Base-by-base conservation (phyloP, 1,140 invertebrate genomes). In the Propsilocerus akamusi region DNA sequence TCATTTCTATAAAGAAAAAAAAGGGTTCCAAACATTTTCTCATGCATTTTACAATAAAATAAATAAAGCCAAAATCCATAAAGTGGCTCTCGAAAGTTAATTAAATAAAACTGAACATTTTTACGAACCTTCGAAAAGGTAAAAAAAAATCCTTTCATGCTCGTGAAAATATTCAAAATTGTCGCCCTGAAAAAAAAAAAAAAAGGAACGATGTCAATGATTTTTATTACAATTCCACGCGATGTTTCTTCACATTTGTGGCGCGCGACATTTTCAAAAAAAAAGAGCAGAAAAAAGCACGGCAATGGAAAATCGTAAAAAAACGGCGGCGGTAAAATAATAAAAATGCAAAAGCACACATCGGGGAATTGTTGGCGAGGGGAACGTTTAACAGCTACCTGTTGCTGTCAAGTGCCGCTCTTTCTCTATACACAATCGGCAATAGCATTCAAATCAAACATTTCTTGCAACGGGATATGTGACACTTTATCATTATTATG, bases 331-430 rank as follows among this genome's bases (percentile, higher is more conserved):
- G 34, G 34, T 41, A 20, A 41, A 41, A 41, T 41, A 41, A 41
- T 41, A 41, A 41, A 41, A 41, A n/a, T n/a, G n/a, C n/a, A n/a
- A n/a, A n/a, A n/a, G n/a, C 22, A 41, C 34, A 41, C 34, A 41
- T 20, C 22, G 14, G 34, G 34, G 34, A 41, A 41, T 41, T 41
- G 17, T 41, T 41, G 34, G 22, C 12, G 17, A 6, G 34, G 34
- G 34, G 34, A 41, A 41, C 17, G 34, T 41, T 41, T 41, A 41
- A 41, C 34, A 20, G 11, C 34, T 14, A 41, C 34, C 34, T 41
- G 34, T 41, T 41, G 34, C 34, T 41, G 7, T 20, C 34, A 20
- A 20, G 17, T 41, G 34, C 34, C 22, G 7, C 7, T 30, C 14
- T n/a, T 30, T 30, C 10, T 30, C 10, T 30, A n/a, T 41, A 5